Percentiles rank a stretch among this genome's conserved stretches.
phyloP scores from a whole-genome alignment of 2,797 vertebrate genomes.

The Oryzias dopingdopingensis region DNA sequence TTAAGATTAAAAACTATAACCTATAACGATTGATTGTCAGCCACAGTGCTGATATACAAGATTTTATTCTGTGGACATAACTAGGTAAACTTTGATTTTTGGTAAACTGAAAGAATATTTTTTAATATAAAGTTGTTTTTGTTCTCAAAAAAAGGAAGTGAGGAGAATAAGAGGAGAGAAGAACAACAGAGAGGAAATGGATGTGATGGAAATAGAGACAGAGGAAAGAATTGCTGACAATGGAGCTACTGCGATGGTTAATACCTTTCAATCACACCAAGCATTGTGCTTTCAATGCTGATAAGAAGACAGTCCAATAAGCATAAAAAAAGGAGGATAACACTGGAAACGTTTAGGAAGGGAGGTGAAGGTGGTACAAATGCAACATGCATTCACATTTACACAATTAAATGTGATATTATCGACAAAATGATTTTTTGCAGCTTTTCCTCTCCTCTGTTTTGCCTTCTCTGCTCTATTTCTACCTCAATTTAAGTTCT shows the following conservation, averaged over 20 bases:
- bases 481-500: slow-evolving; percentile 25
- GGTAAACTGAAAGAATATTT: too few species aligned
- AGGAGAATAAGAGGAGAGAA: slow-evolving; percentile 17
- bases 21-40: not conserved
- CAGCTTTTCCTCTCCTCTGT: slow-evolving; percentile 36
- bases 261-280: slow-evolving; percentile 76
- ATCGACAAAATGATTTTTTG: slow-evolving; percentile 62
- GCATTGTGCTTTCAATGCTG: slow-evolving; percentile 75
- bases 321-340: slow-evolving; percentile 69
- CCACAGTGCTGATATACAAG: not conserved
- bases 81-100: too few species aligned
- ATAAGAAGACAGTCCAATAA: slow-evolving; percentile 79
- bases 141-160: not conserved
- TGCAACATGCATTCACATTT: slow-evolving; percentile 63
- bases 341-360: slow-evolving; percentile 41
- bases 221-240: slow-evolving; percentile 73
- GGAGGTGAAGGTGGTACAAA: slow-evolving; percentile 37
- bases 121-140: too few species aligned
- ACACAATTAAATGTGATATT: slow-evolving; percentile 64
- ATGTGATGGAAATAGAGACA: slow-evolving; percentile 54
- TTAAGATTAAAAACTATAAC: slow-evolving; percentile 1
- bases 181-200: slow-evolving; percentile 32
- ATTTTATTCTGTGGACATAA: too few species aligned
- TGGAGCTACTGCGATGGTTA: slow-evolving; percentile 64
- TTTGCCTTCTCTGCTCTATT: slow-evolving; percentile 35